Percentiles rank a stretch among this genome's conserved stretches.
phyloP scores from a whole-genome alignment of 2,113 vertebrate genomes.

The Peromyscus californicus region DNA sequence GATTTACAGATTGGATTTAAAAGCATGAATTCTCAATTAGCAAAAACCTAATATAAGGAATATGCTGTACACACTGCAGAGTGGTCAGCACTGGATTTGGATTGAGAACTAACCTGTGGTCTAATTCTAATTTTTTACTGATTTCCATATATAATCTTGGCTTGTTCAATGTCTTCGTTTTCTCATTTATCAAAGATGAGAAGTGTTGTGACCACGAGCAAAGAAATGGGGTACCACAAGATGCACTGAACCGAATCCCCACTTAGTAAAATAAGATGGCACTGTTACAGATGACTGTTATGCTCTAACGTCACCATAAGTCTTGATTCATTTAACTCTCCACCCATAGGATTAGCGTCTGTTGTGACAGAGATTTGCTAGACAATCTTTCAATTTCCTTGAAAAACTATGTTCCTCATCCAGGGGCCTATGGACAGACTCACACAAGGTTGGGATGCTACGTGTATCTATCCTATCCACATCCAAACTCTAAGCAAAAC shows the following conservation, averaged over 20 bases:
- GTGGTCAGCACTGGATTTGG: not conserved
- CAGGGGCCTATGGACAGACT: not conserved
- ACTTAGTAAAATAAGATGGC: constrained; percentile 46
- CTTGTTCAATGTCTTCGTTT: constrained; percentile 46
- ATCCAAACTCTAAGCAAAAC: constrained; percentile 63
- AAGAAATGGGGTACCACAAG: not conserved
- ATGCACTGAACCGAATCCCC: constrained; percentile 49
- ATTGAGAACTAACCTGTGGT: constrained; percentile 34
- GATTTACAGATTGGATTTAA: constrained; percentile 46
- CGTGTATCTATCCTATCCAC: constrained; percentile 24
- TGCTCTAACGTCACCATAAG: not conserved
- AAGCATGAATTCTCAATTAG: not conserved
- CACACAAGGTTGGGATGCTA: constrained; percentile 36
- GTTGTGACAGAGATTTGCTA: constrained; percentile 52
- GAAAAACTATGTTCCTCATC: constrained; percentile 34
- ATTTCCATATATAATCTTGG: not conserved
- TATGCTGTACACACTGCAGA: not conserved
- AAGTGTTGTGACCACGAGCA: not conserved
- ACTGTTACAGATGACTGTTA: not conserved
- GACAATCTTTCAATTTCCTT: constrained; percentile 71
- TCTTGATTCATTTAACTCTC: constrained; percentile 41
- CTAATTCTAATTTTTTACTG: constrained; percentile 57
- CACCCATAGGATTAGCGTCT: constrained; percentile 53
- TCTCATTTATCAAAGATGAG: constrained; percentile 52
- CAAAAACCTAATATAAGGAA: constrained; percentile 4